phyloP scores from a whole-genome alignment of 2,888 invertebrate genomes.

The Glaucopsyche alexis region DNA sequence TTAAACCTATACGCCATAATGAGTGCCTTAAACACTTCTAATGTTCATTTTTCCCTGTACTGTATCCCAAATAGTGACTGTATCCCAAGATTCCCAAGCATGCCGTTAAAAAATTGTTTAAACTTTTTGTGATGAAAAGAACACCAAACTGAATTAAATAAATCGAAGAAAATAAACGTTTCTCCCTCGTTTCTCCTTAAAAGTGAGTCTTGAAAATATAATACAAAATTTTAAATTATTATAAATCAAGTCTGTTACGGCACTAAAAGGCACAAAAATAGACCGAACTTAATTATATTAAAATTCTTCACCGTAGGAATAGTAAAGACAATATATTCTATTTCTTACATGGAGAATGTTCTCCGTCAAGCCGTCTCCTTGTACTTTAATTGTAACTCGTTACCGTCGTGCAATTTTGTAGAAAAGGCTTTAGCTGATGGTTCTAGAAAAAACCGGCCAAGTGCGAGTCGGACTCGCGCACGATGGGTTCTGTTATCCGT shows the following conservation, averaged over 20 bases:
- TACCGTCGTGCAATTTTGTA: constrained; percentile 1
- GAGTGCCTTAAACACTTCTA: not conserved
- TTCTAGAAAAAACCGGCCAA: not conserved
- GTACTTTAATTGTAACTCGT: constrained; percentile 11
- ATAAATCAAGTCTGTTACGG: not conserved
- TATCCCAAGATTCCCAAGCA: not conserved
- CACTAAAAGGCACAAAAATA: not conserved
- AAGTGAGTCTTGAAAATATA: too few species aligned
- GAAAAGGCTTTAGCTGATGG: not conserved
- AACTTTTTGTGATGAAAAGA: not conserved
- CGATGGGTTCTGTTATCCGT: too few species aligned
- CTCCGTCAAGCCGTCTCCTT: not conserved
- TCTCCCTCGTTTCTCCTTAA: too few species aligned
- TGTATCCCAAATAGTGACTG: not conserved
- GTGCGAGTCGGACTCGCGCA: too few species aligned
- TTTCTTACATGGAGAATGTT: not conserved
- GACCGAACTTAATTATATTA: not conserved
- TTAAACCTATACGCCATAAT: not conserved
- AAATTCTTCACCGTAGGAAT: not conserved
- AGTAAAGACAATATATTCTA: not conserved
- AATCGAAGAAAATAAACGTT: too few species aligned
- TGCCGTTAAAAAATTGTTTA: not conserved
- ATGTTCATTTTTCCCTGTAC: not conserved
- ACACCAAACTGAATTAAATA: too few species aligned
- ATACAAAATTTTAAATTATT: too few species aligned